Base-by-base conservation (phyloP, 2,888 invertebrate genomes). In the Melieria picta region DNA sequence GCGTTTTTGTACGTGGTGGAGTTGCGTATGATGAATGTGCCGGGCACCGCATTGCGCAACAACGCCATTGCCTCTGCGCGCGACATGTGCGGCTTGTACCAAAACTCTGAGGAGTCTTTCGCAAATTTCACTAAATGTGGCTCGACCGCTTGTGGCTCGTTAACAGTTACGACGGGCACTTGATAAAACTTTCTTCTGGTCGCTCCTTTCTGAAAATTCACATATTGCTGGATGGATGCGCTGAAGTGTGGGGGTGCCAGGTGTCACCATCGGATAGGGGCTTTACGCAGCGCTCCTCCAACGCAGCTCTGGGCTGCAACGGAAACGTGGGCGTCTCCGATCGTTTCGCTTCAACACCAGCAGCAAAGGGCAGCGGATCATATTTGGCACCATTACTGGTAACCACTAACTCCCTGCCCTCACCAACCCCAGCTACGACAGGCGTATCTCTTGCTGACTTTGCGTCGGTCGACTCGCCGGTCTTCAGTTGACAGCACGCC, bases 51-150 rank as follows among this genome's bases (percentile, higher is more conserved):
- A 80, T 94, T 93, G 77, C 94, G 92, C 72, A 99, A 89, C 83
- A 97, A 91, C 75, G 90, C 89, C 76, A 99, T 87, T 93, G 98
- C 97, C 89, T 99, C 98, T 86, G 99, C 98, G 76, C 99, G 90
- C 30, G 96, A 93, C 82, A 99, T 97, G 83, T 93, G 92, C 11
- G 98, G 95, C 85, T 98, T 98, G 90, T 99, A 99, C 99, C 99
- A 99, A 88, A 92, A 98, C 85, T 95, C 94, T 77, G 93, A 96
- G 76, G 96, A 97, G 88, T 98, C 98, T 72, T 94, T 91, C 5
- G 97, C 98, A 88, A 98, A 82, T 63, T 81, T 80, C 58, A 96
- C 96, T 81, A 96, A 92, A 79, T 93, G 94, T 7, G 94, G 93
- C 63, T 95, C 94, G 72, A 96, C 95, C 87, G 96, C 95, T 71